Conservation (phyloP, 2,797 vertebrate genomes). For the Cuculus canorus region DNA sequence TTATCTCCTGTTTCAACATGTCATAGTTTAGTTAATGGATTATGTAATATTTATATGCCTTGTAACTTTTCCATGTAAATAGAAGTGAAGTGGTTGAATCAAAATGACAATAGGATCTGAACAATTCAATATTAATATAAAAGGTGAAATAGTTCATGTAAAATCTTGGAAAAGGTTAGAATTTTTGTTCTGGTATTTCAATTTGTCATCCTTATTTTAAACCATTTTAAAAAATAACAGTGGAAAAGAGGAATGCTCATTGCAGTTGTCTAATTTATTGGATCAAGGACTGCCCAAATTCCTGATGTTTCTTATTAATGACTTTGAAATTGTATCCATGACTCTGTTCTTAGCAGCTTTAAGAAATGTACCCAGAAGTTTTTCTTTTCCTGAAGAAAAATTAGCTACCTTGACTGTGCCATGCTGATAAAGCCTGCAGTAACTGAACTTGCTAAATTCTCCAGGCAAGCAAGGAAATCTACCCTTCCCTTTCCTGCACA, state of each 20-base stretch:
- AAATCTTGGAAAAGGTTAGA: not conserved
- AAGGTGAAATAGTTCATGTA: not conserved
- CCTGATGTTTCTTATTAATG: not conserved
- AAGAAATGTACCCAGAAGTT: not conserved
- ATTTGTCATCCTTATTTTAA: not conserved
- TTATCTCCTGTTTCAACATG: not conserved
- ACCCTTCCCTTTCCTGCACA: not conserved
- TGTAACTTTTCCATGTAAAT: not conserved
- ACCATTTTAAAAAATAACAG: not conserved
- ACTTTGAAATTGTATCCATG: conserved; percentile 1
- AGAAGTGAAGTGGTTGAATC: not conserved
- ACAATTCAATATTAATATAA: not conserved
- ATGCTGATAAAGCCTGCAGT: not conserved
- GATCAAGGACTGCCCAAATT: conserved; percentile 1
- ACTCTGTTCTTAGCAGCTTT: not conserved
- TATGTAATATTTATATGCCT: not conserved
- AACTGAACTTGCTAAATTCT: not conserved
- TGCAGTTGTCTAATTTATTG: not conserved
- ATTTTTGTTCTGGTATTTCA: not conserved
- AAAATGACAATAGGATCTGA: not conserved
- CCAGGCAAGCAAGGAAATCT: not conserved
- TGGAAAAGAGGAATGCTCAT: not conserved
- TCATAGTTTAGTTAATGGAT: not conserved
- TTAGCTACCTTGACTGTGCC: not conserved
- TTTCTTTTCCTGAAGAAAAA: not conserved